phyloP scores from a whole-genome alignment of 2,888 invertebrate species.

The Torymus auratus region DNA sequence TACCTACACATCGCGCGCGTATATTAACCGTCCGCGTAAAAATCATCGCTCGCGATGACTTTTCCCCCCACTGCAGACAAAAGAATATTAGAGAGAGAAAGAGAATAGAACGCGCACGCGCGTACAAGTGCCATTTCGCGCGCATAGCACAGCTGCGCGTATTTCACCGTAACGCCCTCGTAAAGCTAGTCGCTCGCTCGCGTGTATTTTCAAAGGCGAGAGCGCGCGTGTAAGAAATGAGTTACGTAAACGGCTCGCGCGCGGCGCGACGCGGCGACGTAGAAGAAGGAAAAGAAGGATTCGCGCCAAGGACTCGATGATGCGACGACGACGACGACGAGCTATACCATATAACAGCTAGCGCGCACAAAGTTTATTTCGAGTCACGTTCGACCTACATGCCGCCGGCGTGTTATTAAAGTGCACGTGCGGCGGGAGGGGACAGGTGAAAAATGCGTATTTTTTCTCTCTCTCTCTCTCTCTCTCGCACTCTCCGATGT shows the following conservation, averaged over 20 bases:
- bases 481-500: not conserved
- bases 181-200: constrained; percentile 20
- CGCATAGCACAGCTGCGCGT: not conserved
- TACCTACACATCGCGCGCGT: too few species aligned
- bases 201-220: not conserved
- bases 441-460: constrained; percentile 32
- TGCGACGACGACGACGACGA: not conserved
- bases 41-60: too few species aligned
- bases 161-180: constrained; percentile 17
- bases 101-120: not conserved
- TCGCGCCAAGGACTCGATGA: constrained; percentile 34
- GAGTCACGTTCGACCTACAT: constrained; percentile 55
- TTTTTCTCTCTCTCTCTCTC: not conserved
- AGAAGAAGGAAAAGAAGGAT: constrained; percentile 2
- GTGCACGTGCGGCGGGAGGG: not conserved
- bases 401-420: constrained; percentile 43
- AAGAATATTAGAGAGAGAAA: too few species aligned
- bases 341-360: too few species aligned
- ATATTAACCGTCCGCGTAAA: too few species aligned
- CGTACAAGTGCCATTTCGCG: too few species aligned
- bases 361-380: constrained; percentile 25
- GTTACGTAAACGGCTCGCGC: too few species aligned
- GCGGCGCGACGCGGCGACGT: not conserved
- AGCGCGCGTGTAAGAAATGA: not conserved
- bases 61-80: too few species aligned